Evolutionary conservation across 2,797 vertebrate genomes (phyloP).

Genomic region (Sorex maritimensis): DNA sequence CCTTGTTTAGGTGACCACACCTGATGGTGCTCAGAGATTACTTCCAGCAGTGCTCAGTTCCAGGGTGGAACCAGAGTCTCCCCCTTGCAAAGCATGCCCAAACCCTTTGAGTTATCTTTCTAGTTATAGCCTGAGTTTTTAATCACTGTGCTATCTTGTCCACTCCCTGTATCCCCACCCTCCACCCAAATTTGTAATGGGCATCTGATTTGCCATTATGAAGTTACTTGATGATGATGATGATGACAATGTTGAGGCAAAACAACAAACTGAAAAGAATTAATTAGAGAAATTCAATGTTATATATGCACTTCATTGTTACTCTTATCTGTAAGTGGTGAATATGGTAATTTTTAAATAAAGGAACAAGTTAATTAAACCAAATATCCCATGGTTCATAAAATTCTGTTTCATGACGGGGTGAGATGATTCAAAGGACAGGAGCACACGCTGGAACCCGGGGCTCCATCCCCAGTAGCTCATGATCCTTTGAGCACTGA

Average conservation of each 20-base stretch:
- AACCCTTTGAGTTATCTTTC: too few species aligned
- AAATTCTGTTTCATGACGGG: neutral
- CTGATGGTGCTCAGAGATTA: too few species aligned
- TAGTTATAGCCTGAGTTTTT: neutral
- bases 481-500: too few species aligned
- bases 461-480: too few species aligned
- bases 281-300: neutral
- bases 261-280: neutral
- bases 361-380: neutral
- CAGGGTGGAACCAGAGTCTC: too few species aligned
- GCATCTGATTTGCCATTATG: neutral
- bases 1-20: too few species aligned
- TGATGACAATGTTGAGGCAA: neutral
- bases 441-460: too few species aligned
- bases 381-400: neutral
- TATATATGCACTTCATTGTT: neutral
- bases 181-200: neutral
- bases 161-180: too few species aligned
- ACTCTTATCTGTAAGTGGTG: neutral
- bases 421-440: too few species aligned
- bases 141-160: neutral
- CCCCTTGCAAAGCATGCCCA: too few species aligned
- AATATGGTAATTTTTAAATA: constrained; percentile 4
- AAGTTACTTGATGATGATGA: neutral
- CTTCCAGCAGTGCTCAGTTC: too few species aligned